A percentile compares a stretch with the other conserved stretches of the same genome.
Conservation (phyloP, 2,888 invertebrate genomes). For the Marasmarcha lunaedactyla region DNA sequence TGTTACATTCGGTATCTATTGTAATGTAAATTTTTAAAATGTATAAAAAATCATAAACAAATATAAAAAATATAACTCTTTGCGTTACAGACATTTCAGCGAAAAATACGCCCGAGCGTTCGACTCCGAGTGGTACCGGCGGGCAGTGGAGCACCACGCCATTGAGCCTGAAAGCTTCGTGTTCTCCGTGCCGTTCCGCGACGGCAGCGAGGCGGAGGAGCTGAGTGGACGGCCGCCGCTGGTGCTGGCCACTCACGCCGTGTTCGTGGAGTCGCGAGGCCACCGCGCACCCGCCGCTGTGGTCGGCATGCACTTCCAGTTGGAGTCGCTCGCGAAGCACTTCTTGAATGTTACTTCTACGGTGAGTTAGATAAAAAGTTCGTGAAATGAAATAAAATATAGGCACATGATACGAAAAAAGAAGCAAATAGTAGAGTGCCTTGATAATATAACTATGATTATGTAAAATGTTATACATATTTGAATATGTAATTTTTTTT, state of each 20-base stretch:
- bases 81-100: slow-evolving; percentile 84
- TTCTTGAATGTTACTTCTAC: slow-evolving; percentile 91
- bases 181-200: slow-evolving; percentile 87
- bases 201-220: slow-evolving; percentile 69
- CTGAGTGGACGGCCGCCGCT: slow-evolving; percentile 69
- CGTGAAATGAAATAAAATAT: neutral
- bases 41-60: no score
- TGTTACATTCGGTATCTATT: no score
- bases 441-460: no score
- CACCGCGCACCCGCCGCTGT: slow-evolving; percentile 91
- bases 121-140: slow-evolving; percentile 91
- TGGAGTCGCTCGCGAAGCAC: slow-evolving; percentile 84
- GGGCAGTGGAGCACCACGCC: slow-evolving; percentile 90
- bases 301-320: slow-evolving; percentile 90
- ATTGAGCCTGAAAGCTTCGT: slow-evolving; percentile 92
- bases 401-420: no score
- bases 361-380: slow-evolving; percentile 72
- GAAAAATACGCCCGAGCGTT: slow-evolving; percentile 84
- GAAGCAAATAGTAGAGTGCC: no score
- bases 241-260: slow-evolving; percentile 91
- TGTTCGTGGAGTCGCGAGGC: slow-evolving; percentile 86
- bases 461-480: no score
- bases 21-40: no score
- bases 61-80: no score
- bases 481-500: no score